Evolutionary conservation across 1,140 invertebrate genomes (phyloP).

Genomic region (Drosophila sulfurigaster): DNA sequence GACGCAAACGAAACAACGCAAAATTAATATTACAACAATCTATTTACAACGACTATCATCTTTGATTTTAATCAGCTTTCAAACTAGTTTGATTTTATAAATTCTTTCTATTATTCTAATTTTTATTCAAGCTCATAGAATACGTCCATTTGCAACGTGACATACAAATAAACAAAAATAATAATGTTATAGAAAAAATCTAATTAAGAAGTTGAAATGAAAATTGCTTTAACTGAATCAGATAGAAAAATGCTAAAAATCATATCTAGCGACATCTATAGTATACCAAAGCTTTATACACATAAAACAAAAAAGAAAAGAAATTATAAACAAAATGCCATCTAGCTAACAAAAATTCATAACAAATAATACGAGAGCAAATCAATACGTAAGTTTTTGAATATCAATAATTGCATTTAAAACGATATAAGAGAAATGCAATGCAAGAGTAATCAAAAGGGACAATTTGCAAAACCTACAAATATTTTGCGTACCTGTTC

Average conservation of each 20-base stretch:
- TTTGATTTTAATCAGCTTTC: slow-evolving; percentile 31
- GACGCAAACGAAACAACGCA: slow-evolving; percentile 60
- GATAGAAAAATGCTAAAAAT: slow-evolving; percentile 38
- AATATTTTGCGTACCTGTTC: slow-evolving; percentile 20
- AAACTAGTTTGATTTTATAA: neutral
- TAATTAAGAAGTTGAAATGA: slow-evolving; percentile 26
- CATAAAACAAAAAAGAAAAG: slow-evolving; percentile 3
- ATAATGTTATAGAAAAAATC: slow-evolving; percentile 30
- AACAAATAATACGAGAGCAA: slow-evolving; percentile 26
- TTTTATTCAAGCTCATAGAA: slow-evolving; percentile 24
- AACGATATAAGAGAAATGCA: slow-evolving; percentile 32
- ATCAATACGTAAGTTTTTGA: slow-evolving; percentile 44
- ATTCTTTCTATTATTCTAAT: neutral
- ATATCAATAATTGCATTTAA: slow-evolving; percentile 78
- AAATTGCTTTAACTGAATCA: slow-evolving; percentile 24
- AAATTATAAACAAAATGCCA: slow-evolving; percentile 9
- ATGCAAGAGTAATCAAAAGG: slow-evolving; percentile 52
- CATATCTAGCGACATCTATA: slow-evolving; percentile 41
- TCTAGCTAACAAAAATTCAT: slow-evolving; percentile 34
- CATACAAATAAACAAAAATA: slow-evolving; percentile 36
- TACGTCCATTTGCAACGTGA: slow-evolving; percentile 55
- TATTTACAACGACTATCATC: slow-evolving; percentile 62
- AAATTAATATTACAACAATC: slow-evolving; percentile 28
- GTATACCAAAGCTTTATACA: slow-evolving; percentile 46
- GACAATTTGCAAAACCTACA: slow-evolving; percentile 31